Base-by-base conservation (phyloP, 1,140 invertebrate genomes). In the Zaprionus camerounensis region DNA sequence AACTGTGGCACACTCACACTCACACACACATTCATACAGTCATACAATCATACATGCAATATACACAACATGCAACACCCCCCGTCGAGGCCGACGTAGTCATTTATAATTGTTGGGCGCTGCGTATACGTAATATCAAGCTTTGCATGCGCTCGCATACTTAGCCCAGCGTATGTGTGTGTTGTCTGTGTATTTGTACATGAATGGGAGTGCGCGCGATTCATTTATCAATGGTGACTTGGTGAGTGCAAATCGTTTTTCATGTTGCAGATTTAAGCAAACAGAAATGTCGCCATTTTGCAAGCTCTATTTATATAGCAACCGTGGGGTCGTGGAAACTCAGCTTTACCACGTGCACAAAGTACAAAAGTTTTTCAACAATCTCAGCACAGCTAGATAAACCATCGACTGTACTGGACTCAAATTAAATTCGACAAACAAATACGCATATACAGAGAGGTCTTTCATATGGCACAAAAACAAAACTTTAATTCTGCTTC, bases 261-360 rank as follows among this genome's bases (percentile, higher is more conserved):
- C 83, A 83, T 88, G 80, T 73, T 86, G 31, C 71, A 73, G 80
- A 78, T 82, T 84, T 88, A 75, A 87, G 83, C 80, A 84, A 84
- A 88, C 76, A 80, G 63, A 76, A 82, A 86, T 79, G 82, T 71
- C 74, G 75, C 82, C 70, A 77, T 70, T 69, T 77, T 78, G 66
- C 74, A 55, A 79, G 63, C 57, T 61, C 44, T 75, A 67, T 69
- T 41, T 66, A 66, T 57, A 57, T 34, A 58, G 20, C 20, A 11
- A 12, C 46, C 46, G 46, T 57, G 53, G 53, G 17, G 55, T 12
- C 38, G 17, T 68, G 36, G 11, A 57, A 38, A n/a, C 15, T 28
- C 55, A 15, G 20, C 41, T 22, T n/a, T 53, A 24, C 49, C 28
- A 46, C 49, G 49, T 46, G 20, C 31, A n/a, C 13, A 66, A 26